Base-by-base conservation (phyloP, 2,888 invertebrate species). In the Sesia apiformis region DNA sequence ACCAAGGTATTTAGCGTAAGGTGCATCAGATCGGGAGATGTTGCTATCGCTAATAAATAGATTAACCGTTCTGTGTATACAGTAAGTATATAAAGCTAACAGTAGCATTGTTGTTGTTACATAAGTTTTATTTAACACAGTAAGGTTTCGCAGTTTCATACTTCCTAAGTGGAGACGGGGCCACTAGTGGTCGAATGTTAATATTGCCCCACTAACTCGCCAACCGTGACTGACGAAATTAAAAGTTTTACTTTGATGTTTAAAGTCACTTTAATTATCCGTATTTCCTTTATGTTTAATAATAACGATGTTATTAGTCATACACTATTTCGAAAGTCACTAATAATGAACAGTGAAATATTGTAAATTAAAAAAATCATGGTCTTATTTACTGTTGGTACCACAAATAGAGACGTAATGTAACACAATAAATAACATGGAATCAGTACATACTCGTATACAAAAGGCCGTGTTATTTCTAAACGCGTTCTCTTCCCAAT, bases 191-290 rank as follows among this genome's bases (percentile, higher is more conserved):
- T 43, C 52, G 56, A 70, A 76, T 77, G 74, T 76, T 72, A 78
- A 78, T 73, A 58, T 61, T 72, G 78, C 64, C 79, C 84, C 67
- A 83, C 58, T 78, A 80, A 67, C 54, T 56, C 74, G 70, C 55
- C 55, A 39, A 75, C 72, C 84, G 81, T 82, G 63, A 70, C 58
- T 51, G 57, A 51, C 55, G 55, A 59, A 54, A 59, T 59, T 59
- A 59, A 59, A 59, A 59, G 55, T 57, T 55, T 54, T 56, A 51
- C 56, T 49, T 43, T 46, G 4, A 46, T 46, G 43, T 43, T 43
- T n/a, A 43, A n/a, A 43, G 46, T 8, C 46, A 8, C n/a, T 46
- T 23, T 8, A 46, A 46, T 46, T 46, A 46, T 5, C 46, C 46
- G 23, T 46, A 23, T 46, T 46, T 46, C 8, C 46, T 46, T 46